Evolutionary conservation across 2,797 vertebrate genomes (phyloP).

Genomic region (Argyrosomus regius): DNA sequence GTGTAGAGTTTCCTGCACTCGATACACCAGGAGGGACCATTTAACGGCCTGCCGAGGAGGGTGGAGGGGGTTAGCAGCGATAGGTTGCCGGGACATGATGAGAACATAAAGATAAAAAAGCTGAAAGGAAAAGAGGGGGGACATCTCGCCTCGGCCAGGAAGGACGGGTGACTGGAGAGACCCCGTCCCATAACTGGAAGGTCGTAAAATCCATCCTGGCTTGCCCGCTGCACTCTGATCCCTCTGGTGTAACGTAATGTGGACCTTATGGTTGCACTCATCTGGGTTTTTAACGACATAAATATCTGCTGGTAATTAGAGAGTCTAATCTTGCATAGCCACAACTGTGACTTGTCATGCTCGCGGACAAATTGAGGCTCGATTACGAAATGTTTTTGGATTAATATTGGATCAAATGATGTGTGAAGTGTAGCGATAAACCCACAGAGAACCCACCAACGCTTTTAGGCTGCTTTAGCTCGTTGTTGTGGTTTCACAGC

Average conservation of each 20-base stretch:
- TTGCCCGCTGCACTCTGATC: conserved; percentile 36
- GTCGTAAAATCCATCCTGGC: conserved; percentile 57
- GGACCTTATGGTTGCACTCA: conserved; percentile 41
- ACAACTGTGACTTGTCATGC: conserved; percentile 4
- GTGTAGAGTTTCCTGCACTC: conserved; percentile 58
- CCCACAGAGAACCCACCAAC: not conserved
- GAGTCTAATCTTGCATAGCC: conserved; percentile 30
- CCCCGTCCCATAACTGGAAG: conserved; percentile 53
- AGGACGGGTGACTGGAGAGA: conserved; percentile 49
- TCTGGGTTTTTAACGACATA: conserved; percentile 12
- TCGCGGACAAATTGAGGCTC: conserved; percentile 10
- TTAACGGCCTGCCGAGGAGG: conserved; percentile 30
- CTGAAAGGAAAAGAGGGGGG: conserved; percentile 13
- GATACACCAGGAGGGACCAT: conserved; percentile 38
- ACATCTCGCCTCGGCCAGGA: conserved; percentile 49
- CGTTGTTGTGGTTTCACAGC: not conserved
- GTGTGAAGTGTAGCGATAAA: not conserved
- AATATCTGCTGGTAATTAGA: conserved; percentile 33
- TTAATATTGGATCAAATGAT: not conserved
- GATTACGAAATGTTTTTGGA: not conserved
- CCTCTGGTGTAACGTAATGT: conserved; percentile 36
- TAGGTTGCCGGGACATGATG: conserved; percentile 40
- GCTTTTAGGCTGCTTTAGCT: not conserved
- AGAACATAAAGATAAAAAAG: conserved; percentile 53
- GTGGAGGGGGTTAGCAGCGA: not conserved